Evolutionary conservation across 1,140 invertebrate species (phyloP).

Genomic region (Nasonia vitripennis): DNA sequence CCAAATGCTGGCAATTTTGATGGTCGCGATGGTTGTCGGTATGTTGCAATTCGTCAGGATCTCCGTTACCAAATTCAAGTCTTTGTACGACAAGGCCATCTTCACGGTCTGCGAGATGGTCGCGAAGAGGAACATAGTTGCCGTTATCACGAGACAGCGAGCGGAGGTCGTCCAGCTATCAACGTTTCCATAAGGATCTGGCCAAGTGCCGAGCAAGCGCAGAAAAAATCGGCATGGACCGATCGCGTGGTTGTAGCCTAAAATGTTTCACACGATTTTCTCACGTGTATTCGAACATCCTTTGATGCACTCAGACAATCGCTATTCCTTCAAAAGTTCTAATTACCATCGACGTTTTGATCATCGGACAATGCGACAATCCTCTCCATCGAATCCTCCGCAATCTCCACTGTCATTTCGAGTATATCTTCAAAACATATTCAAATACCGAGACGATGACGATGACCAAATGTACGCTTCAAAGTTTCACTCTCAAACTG

Average conservation of each 20-base stretch:
- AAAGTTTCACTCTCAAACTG: too few species aligned
- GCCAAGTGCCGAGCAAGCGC: slow-evolving; percentile 27
- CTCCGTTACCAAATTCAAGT: slow-evolving; percentile 1
- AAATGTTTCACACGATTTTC: neutral
- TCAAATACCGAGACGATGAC: neutral
- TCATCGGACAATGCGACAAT: neutral
- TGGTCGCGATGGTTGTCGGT: slow-evolving; percentile 23
- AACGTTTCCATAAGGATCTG: neutral
- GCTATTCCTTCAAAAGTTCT: neutral
- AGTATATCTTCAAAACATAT: too few species aligned
- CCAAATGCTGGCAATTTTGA: slow-evolving; percentile 31
- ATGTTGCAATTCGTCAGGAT: slow-evolving; percentile 44
- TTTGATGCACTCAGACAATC: neutral
- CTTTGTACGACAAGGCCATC: neutral
- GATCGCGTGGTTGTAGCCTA: slow-evolving; percentile 28
- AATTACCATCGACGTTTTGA: neutral
- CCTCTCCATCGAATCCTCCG: too few species aligned
- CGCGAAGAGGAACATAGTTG: slow-evolving; percentile 26
- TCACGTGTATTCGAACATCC: neutral
- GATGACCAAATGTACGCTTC: neutral
- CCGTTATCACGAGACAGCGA: neutral
- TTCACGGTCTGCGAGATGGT: slow-evolving; percentile 32
- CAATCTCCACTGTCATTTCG: too few species aligned
- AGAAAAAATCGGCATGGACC: slow-evolving; percentile 15
- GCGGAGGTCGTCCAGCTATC: neutral